Evolutionary conservation across 2,113 vertebrate genomes (phyloP).

Genomic region (Siphamia tubifer): DNA sequence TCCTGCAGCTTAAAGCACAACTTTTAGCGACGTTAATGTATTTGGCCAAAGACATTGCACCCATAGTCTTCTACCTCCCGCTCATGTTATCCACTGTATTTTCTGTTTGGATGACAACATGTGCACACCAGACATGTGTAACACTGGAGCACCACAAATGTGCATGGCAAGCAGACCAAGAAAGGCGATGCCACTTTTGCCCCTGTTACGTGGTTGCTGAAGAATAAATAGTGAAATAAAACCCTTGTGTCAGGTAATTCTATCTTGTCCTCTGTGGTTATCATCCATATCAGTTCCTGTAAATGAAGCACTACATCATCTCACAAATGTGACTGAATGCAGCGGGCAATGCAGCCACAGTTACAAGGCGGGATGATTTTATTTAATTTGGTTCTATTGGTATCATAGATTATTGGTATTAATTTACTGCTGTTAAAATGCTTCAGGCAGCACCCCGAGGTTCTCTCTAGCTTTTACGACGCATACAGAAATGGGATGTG

Average conservation of each 20-base stretch:
- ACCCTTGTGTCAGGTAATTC: conserved; percentile 52
- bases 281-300: conserved; percentile 63
- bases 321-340: conserved; percentile 20
- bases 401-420: not conserved
- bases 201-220: conserved; percentile 38
- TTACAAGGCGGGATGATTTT: not conserved
- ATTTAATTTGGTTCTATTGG: conserved; percentile 13
- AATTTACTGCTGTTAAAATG: conserved; percentile 1
- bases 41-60: no score
- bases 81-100: not conserved
- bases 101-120: not conserved
- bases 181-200: conserved; percentile 40
- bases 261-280: conserved; percentile 62
- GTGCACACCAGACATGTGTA: conserved; percentile 41
- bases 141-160: conserved; percentile 35
- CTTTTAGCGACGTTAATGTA: no score
- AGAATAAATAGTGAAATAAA: conserved; percentile 64
- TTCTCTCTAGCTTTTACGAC: conserved; percentile 23
- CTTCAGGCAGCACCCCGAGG: conserved; percentile 10
- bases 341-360: not conserved
- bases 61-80: no score
- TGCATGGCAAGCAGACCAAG: conserved; percentile 48
- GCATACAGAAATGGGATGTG: conserved; percentile 41
- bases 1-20: no score
- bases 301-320: conserved; percentile 56